Evolutionary conservation across 2,888 invertebrate species (phyloP).

Genomic region (Noctua janthina): DNA sequence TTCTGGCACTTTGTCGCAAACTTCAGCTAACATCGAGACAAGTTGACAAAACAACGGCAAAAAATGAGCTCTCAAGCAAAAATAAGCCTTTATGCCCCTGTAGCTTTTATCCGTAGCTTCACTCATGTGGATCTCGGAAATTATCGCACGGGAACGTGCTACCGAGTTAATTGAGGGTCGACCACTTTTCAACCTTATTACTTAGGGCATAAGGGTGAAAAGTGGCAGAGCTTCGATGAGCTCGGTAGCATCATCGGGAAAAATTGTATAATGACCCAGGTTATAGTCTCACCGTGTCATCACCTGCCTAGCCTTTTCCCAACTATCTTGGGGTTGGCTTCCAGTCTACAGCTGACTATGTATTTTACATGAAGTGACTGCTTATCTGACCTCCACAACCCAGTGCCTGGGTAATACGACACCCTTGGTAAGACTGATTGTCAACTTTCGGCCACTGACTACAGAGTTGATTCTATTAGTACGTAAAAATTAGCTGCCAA

Average conservation of each 20-base stretch:
- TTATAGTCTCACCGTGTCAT: neutral
- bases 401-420: neutral
- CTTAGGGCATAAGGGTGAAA: too few species aligned
- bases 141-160: too few species aligned
- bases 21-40: conserved; percentile 39
- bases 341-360: neutral
- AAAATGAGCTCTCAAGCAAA: conserved; percentile 45
- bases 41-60: conserved; percentile 53
- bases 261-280: neutral
- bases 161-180: too few species aligned
- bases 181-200: too few species aligned
- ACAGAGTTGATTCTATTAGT: neutral
- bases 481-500: neutral
- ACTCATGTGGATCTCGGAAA: neutral
- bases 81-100: conserved; percentile 27
- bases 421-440: neutral
- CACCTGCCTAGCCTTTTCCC: neutral
- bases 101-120: neutral
- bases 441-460: neutral
- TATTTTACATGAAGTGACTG: neutral
- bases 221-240: too few species aligned
- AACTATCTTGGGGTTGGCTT: neutral
- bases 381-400: neutral
- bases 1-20: conserved; percentile 38
- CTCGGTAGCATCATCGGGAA: too few species aligned